These are phyloP conservation scores for Mus pahari DNA, from an alignment of 2,113 vertebrate genomes.

Conservation along the genomic window DNA sequence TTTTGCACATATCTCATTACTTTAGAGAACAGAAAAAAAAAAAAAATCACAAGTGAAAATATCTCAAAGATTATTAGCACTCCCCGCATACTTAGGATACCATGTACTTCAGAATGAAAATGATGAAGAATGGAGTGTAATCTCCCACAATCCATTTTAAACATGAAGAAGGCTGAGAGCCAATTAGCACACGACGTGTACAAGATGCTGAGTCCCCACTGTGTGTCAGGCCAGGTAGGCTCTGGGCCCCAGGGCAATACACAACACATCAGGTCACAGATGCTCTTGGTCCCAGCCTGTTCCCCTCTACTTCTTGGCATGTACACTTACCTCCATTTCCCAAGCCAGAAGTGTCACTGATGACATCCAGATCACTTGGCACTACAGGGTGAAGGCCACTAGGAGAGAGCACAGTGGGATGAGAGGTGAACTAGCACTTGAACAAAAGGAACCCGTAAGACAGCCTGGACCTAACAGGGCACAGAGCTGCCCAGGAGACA, in stretches of 20 bases:
- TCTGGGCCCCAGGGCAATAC: neutral
- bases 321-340: constrained; percentile 81
- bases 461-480: neutral
- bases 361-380: constrained; percentile 69
- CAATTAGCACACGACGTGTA: neutral
- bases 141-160: neutral
- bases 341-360: constrained; percentile 11
- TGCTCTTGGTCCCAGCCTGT: neutral
- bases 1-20: neutral
- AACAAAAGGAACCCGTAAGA: constrained; percentile 2
- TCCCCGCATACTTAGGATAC: neutral
- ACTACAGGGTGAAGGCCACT: constrained; percentile 73
- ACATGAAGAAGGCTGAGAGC: neutral
- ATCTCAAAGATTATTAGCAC: neutral
- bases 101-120: constrained; percentile 10
- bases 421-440: constrained; percentile 2
- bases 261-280: neutral
- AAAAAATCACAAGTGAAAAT: neutral
- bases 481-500: neutral
- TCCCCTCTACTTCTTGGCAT: neutral
- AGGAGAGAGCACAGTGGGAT: constrained; percentile 47
- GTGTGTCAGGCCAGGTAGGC: neutral
- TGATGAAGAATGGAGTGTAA: constrained; percentile 9
- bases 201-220: neutral
- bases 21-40: neutral